Percentiles rank a stretch among this genome's conserved stretches.
Conservation (phyloP, 2,797 vertebrate species). For the Periophthalmus magnuspinnatus region DNA sequence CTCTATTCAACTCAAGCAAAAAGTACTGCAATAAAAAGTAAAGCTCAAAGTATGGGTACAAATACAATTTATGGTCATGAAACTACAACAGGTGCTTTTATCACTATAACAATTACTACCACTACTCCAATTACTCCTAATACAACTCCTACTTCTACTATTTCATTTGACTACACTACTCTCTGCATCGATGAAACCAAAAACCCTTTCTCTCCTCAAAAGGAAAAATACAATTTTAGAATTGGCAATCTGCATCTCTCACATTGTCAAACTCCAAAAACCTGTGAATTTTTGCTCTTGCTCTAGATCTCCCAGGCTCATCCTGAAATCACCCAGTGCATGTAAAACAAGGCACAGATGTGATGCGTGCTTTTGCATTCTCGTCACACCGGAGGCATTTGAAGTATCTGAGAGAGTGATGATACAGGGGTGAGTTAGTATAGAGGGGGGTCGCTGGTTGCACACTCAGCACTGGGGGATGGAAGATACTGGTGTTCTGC, state of each 20-base stretch:
- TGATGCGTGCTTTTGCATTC: neutral
- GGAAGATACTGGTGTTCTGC: neutral
- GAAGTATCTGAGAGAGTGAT: neutral
- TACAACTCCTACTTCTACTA: neutral
- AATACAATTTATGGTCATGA: neutral
- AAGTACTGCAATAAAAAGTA: neutral
- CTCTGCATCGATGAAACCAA: neutral
- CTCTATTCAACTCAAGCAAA: no score
- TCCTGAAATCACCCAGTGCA: neutral
- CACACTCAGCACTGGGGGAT: constrained; percentile 5
- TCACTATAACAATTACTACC: no score
- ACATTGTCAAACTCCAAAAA: constrained; percentile 13
- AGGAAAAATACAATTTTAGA: constrained; percentile 18
- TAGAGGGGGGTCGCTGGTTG: neutral
- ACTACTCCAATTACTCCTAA: no score
- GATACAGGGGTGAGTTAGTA: constrained; percentile 1
- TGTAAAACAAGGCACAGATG: neutral
- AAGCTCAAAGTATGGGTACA: neutral
- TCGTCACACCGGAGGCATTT: neutral
- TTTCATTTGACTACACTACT: neutral
- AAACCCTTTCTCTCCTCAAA: neutral
- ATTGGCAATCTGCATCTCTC: constrained; percentile 8
- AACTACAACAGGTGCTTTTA: no score
- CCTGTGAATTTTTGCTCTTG: constrained; percentile 7
- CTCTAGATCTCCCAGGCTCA: neutral